phyloP scores from a whole-genome alignment of 2,888 invertebrate species.

The Hecatera dysodea region DNA sequence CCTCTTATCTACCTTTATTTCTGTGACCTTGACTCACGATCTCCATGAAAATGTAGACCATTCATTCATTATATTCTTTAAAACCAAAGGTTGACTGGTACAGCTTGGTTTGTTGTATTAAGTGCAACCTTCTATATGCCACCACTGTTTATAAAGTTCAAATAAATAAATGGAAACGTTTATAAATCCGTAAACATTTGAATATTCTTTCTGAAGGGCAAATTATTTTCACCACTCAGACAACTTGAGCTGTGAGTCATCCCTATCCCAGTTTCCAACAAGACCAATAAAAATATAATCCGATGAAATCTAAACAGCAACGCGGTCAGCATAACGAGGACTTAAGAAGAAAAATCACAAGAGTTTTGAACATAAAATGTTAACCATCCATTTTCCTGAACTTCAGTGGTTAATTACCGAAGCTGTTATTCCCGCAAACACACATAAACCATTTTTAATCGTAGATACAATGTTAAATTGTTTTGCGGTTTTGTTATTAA shows the following conservation, averaged over 20 bases:
- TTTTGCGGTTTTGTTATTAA: conserved; percentile 57
- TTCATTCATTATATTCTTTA: no score
- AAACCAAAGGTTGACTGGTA: no score
- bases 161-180: background rate
- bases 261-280: conserved; percentile 9
- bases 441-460: conserved; percentile 70
- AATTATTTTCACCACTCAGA: background rate
- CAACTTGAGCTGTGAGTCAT: background rate
- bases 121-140: no score
- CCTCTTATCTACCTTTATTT: background rate
- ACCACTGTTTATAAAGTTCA: no score
- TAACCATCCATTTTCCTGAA: conserved; percentile 71
- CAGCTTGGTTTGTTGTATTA: background rate
- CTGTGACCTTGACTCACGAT: background rate
- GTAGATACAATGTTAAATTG: conserved; percentile 61
- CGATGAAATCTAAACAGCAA: conserved; percentile 36
- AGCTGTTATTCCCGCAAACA: conserved; percentile 61
- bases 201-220: background rate
- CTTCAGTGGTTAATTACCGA: conserved; percentile 66
- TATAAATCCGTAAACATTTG: background rate
- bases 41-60: no score
- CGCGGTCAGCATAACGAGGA: conserved; percentile 51
- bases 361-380: conserved; percentile 66
- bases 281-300: conserved; percentile 38
- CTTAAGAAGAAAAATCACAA: conserved; percentile 68